Evolutionary conservation across 1,140 invertebrate genomes (phyloP), one percentile per base, ranked within the genome.

Genomic region (Belonocnema kinseyi): DNA sequence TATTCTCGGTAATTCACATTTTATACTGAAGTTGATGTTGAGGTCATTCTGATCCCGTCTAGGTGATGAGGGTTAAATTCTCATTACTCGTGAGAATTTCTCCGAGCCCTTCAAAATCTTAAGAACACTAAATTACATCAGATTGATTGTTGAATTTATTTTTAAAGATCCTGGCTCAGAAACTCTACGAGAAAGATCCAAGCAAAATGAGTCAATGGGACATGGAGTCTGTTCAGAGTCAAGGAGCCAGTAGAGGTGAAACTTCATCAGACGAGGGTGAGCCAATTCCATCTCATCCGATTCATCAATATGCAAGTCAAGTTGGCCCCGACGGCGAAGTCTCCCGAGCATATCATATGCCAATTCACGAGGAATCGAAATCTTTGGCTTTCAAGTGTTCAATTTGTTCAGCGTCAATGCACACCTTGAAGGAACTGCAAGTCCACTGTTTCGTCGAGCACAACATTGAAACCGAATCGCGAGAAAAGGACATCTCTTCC

Each of bases 181-280:
- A 95, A 84, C 91, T 98, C 61, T 96, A 96, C 86, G 95, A 96
- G 74, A 96, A 97, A 85, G 95, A 97, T 91, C 95, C 96, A 0
- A 93, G 91, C 21, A 96, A 96, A 89, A 88, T 96, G 78, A 93
- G 93, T 75, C 93, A 94, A 72, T 93, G 94, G 87, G 93, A 94
- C n/a, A 74, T 86, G 3, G 90, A 89, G 50, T 73, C 82, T 71
- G 76, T 82, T 53, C 84, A 85, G 3, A 86, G 80, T 71, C 82
- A 87, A 26, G 75, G 81, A 0, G 78, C 82, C 2, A 91, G 88
- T 58, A 88, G 89, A 16, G 88, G 90, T 51, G 91, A 92, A 51
- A 91, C 87, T 7, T 91, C 90, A 6, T 92, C 90, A 4, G 90
- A 92, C 50, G 91, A 91, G 72, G 89, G 89, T 6, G 90, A 90